A percentile compares a stretch with the other conserved stretches of the same genome.
Evolutionary conservation across 2,113 vertebrate genomes (phyloP).

Genomic region (Lampris megalopsis): DNA sequence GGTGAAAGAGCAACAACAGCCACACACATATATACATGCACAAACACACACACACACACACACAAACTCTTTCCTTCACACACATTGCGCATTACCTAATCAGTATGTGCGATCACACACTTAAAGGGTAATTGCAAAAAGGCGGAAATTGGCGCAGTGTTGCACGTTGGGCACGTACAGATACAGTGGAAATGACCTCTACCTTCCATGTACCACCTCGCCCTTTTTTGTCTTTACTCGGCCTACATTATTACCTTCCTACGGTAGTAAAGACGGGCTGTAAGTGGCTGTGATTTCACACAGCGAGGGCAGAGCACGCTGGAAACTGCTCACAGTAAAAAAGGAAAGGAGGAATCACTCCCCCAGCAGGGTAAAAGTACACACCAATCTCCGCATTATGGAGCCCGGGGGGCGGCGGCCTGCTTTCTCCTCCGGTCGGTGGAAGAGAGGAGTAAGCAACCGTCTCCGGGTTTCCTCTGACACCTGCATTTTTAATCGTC

Average conservation of each 20-base stretch:
- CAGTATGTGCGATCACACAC: constrained; percentile 55
- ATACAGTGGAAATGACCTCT: constrained; percentile 72
- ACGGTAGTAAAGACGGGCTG: constrained; percentile 54
- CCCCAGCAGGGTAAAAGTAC: constrained; percentile 58
- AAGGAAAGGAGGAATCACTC: constrained; percentile 54
- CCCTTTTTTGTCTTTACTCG: constrained; percentile 62
- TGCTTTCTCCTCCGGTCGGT: constrained; percentile 46
- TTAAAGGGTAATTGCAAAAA: constrained; percentile 62
- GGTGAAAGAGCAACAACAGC: constrained; percentile 56
- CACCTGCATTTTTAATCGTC: constrained; percentile 12
- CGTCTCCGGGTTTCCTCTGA: not conserved
- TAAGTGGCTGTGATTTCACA: constrained; percentile 72
- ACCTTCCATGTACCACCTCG: constrained; percentile 52
- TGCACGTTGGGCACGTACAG: constrained; percentile 57
- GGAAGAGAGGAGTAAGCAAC: constrained; percentile 2
- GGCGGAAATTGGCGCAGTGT: constrained; percentile 36
- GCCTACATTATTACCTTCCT: constrained; percentile 65
- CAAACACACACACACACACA: constrained; percentile 20
- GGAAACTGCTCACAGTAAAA: constrained; percentile 56
- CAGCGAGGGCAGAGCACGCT: constrained; percentile 47
- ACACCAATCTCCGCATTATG: constrained; percentile 68
- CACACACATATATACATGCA: constrained; percentile 34
- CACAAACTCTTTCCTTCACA: not conserved
- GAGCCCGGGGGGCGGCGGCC: constrained; percentile 53
- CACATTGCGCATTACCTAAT: constrained; percentile 23